A percentile compares a stretch with the other conserved stretches of the same genome.
Evolutionary conservation across 2,888 invertebrate genomes (phyloP).

Genomic region (Spatulosminthurus flaviceps): DNA sequence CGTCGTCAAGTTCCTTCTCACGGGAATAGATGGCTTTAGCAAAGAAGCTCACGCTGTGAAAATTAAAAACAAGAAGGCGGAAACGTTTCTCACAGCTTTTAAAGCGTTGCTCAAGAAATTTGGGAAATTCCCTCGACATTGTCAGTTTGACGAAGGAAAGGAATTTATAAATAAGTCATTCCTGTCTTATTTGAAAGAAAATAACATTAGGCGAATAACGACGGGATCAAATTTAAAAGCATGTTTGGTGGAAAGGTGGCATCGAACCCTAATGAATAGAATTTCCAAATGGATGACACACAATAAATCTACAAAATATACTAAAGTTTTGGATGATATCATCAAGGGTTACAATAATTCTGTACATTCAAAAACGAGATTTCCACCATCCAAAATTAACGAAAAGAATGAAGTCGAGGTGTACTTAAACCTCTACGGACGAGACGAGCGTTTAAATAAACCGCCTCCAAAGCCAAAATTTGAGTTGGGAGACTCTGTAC

Average conservation of each 20-base stretch:
- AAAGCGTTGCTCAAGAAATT: not conserved
- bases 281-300: not conserved
- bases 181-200: not conserved
- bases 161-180: not conserved
- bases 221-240: not conserved
- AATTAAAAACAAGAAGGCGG: not conserved
- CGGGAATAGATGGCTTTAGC: not conserved
- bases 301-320: not conserved
- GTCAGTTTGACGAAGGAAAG: not conserved
- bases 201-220: not conserved
- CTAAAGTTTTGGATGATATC: not conserved
- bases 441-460: not conserved
- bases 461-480: not conserved
- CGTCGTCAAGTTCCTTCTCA: not conserved
- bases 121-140: not conserved
- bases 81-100: not conserved
- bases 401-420: not conserved
- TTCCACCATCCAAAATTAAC: not conserved
- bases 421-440: not conserved
- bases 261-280: not conserved
- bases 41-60: not conserved
- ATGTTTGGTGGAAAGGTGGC: not conserved
- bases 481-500: not conserved
- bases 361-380: not conserved
- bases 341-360: not conserved